Conservation (phyloP, 2,888 invertebrate species). For the Scaptomyza parva region DNA sequence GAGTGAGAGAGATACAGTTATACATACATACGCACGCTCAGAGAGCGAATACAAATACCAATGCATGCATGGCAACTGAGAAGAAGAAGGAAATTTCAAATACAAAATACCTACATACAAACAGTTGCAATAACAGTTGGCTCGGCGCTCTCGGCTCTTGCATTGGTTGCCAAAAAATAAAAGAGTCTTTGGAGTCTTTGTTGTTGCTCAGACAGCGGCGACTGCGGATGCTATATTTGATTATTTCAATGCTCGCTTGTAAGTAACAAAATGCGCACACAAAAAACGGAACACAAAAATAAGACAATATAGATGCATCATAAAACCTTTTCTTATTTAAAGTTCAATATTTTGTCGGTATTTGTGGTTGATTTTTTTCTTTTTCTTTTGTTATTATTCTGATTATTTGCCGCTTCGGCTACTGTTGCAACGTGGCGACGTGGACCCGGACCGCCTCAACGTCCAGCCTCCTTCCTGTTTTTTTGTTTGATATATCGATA, state of each 20-base stretch:
- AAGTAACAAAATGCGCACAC: constrained; percentile 26
- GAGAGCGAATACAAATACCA: constrained; percentile 69
- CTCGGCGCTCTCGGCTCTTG: constrained; percentile 48
- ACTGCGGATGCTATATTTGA: constrained; percentile 50
- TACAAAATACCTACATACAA: constrained; percentile 39
- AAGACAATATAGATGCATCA: background rate
- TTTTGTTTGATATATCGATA: constrained; percentile 9
- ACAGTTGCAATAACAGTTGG: constrained; percentile 54
- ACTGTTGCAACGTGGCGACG: constrained; percentile 13
- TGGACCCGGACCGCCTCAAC: constrained; percentile 1
- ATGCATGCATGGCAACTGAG: constrained; percentile 29
- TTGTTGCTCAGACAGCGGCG: constrained; percentile 47
- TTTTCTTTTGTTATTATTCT: constrained; percentile 2
- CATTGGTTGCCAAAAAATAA: constrained; percentile 54
- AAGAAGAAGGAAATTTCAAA: constrained; percentile 10
- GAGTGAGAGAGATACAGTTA: constrained; percentile 28
- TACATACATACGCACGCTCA: constrained; percentile 35
- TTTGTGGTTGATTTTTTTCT: constrained; percentile 9
- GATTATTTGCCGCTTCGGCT: constrained; percentile 17
- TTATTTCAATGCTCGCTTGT: constrained; percentile 46
- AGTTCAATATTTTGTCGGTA: constrained; percentile 33
- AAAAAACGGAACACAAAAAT: constrained; percentile 23
- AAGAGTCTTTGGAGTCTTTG: constrained; percentile 27
- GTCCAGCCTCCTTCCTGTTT: constrained; percentile 1
- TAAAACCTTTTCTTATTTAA: constrained; percentile 21